Evolutionary conservation across 35 echinoderm and acorn worm genomes (phyloP), one percentile per base, ranked within the genome.

Genomic region (Stichopus chloronotus): DNA sequence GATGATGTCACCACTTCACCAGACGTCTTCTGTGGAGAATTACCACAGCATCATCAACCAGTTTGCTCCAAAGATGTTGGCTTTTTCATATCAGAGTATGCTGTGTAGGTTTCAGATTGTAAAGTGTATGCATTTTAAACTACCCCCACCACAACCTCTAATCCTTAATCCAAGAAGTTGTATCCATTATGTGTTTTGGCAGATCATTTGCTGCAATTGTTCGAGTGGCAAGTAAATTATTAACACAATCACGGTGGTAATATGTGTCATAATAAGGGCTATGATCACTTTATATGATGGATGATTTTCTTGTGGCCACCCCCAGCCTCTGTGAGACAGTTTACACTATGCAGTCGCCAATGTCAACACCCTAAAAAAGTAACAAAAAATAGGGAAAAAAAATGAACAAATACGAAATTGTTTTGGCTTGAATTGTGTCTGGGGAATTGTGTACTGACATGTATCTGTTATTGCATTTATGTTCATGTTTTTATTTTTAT

Each of bases 11-110:
- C 91, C 91, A 4, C 10, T 52, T 13, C 21, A 83, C 11, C 91
- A 92, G 79, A 92, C 91, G 65, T 92, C 91, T 4, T 57, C 78
- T 53, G 57, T 92, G 5, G 91, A 92, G 24, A 57, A 17, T 13
- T 92, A 65, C 14, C 91, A 84, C 30, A 24, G 53, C 14, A 55
- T 84, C 2, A 58, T 84, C 3, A 58, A 63, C 7, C 59, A 83
- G 4, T 92, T 92, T 84, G 16, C 59, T 8, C 91, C 91, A 13
- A 92, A 92, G n/a, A 8, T 68, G 80, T 16, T 30, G 17, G 78
- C 16, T 19, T 92, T 82, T 43, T 82, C 56, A 10, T 92, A 84
- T 63, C 78, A 84, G 55, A 59, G 91, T 7, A 92, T 92, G 80
- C 20, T 53, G 52, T 84, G 79, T 57, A 92, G 91, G 91, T 92